Conservation (phyloP, 2,113 vertebrate genomes). For the Pipa parva region DNA sequence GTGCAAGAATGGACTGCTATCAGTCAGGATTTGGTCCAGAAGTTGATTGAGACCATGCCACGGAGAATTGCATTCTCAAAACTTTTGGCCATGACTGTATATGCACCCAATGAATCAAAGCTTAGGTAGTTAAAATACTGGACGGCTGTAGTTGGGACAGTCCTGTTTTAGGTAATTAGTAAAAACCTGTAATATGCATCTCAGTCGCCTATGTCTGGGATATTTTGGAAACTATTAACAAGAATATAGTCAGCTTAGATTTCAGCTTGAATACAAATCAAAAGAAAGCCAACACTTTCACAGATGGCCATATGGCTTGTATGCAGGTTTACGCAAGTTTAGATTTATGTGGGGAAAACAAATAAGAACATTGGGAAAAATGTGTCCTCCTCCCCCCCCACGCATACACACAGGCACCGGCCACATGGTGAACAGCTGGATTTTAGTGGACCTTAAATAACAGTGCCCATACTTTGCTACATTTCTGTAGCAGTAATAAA, state of each 20-base stretch:
- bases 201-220: not conserved
- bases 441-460: conserved; percentile 48
- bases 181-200: not conserved
- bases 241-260: conserved; percentile 14
- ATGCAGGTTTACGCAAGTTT: conserved; percentile 46
- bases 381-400: conserved; percentile 31
- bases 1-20: too few species aligned
- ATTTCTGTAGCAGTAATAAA: conserved; percentile 27
- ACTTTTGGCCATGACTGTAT: too few species aligned
- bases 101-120: too few species aligned
- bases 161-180: not conserved
- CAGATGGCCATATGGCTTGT: conserved; percentile 41
- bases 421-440: conserved; percentile 48
- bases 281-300: conserved; percentile 40
- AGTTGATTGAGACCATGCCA: too few species aligned
- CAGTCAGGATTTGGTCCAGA: too few species aligned
- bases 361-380: conserved; percentile 49
- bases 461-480: conserved; percentile 31
- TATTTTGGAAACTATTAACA: conserved; percentile 31
- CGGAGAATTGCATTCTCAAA: too few species aligned
- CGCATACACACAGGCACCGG: conserved; percentile 41
- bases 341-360: conserved; percentile 56
- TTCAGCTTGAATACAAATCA: conserved; percentile 21
- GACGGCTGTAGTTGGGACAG: too few species aligned
- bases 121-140: too few species aligned